Base-by-base conservation (phyloP, 2,888 invertebrate species). In the Ephialtes manifestator region DNA sequence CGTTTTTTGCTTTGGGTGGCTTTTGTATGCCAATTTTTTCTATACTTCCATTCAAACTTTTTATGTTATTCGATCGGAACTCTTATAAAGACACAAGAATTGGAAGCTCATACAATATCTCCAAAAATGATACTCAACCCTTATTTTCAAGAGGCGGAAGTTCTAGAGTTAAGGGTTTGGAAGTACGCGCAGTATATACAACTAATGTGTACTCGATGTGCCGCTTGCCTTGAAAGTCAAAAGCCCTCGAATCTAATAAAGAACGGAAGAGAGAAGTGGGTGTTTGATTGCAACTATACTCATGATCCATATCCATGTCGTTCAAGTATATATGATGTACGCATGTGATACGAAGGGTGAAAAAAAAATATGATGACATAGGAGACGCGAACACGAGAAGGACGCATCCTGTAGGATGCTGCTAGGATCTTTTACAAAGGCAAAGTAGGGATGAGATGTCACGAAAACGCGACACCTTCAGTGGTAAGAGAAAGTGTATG, bases 181-280 rank as follows among this genome's bases (percentile, higher is more conserved):
- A 18, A 24, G 46, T 31, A 70, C 53, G 20, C 13, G 10, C 10
- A 31, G 72, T 13, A 28, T 24, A 63, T 86, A 65, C 20, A 39
- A 31, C 55, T 18, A 72, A 81, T 89, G 90, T 91, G 91, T 89
- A 90, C 89, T 87, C 90, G 89, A 88, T 88, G 87, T 55, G 55
- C 51, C 60, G 35, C 39, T 35, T 31, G 24, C 63, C 48, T 31
- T 11, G 86, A 88, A 90, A 92, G 89, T 90, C 88, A 90, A 90
- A 90, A 90, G 89, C 90, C 86, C 91, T 91, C 83, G 89, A 90
- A 90, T 90, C 92, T 92, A 92, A 92, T 92, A 92, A 92, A 55
- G 71, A 76, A 80, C 85, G 86, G 83, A 82, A n/a, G n/a, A 70
- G 85, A 81, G 84, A 86, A 83, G 63, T 39, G 82, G 53, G 76